These are phyloP conservation scores for Clarias fuscus DNA, from an alignment of 2,797 vertebrate species.

Conservation along the genomic window DNA sequence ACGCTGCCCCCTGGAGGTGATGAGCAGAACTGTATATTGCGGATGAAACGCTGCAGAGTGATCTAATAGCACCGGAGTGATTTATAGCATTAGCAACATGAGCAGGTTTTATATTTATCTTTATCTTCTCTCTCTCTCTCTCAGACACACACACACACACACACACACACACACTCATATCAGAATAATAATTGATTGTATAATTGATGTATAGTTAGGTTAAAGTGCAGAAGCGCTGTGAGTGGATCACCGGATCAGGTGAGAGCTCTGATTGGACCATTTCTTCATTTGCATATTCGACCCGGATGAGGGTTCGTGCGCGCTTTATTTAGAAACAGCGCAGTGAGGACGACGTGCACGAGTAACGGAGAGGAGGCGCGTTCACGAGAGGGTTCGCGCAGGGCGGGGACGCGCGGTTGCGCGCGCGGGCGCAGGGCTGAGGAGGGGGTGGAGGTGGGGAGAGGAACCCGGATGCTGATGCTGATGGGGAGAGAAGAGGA, in stretches of 20 bases:
- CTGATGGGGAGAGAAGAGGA: conserved; percentile 62
- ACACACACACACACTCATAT: background rate
- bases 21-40: background rate
- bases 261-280: background rate
- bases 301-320: too few relatives aligned
- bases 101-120: too few relatives aligned
- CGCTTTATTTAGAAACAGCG: too few relatives aligned
- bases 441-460: conserved; percentile 30
- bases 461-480: conserved; percentile 81
- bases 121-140: too few relatives aligned
- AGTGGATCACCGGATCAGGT: background rate
- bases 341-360: too few relatives aligned
- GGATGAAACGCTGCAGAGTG: background rate
- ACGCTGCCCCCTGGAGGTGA: conserved; percentile 3
- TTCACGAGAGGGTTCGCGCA: conserved; percentile 43
- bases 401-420: conserved; percentile 49
- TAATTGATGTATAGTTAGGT: background rate
- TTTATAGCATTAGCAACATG: background rate
- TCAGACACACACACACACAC: too few relatives aligned
- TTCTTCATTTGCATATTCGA: background rate
- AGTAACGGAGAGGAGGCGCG: conserved; percentile 31
- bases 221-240: background rate
- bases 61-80: background rate
- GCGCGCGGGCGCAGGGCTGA: conserved; percentile 38
- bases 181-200: background rate